Conservation (phyloP, 2,888 invertebrate species). For the Eudasyphora cyanicolor region DNA sequence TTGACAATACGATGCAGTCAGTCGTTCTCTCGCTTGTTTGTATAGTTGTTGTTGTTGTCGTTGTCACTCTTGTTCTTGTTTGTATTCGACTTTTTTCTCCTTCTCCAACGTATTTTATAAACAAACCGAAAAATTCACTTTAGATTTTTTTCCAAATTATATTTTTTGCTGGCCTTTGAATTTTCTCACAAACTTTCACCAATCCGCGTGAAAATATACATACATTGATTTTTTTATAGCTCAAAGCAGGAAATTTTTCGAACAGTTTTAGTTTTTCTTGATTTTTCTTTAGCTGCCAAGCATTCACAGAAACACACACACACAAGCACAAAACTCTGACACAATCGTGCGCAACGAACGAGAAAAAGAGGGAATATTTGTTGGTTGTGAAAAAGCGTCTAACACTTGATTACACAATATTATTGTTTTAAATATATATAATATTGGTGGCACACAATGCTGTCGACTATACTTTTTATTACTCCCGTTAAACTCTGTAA, state of each 20-base stretch:
- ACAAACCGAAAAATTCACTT: constrained; percentile 31
- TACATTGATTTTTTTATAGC: constrained; percentile 20
- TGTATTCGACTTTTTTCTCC: neutral
- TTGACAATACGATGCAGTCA: neutral
- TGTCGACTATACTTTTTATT: neutral
- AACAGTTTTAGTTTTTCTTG: constrained; percentile 33
- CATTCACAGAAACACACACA: constrained; percentile 40
- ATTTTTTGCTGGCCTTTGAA: too few species aligned
- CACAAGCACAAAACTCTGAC: constrained; percentile 7
- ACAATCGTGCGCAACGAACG: constrained; percentile 18
- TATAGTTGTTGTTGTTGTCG: neutral
- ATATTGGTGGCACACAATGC: neutral
- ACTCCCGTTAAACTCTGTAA: neutral
- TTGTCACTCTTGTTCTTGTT: neutral
- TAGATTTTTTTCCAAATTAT: constrained; percentile 2
- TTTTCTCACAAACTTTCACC: constrained; percentile 15
- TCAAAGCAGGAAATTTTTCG: neutral
- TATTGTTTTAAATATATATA: neutral
- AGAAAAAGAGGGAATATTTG: constrained; percentile 25
- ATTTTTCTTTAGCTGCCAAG: constrained; percentile 44
- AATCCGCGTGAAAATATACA: neutral
- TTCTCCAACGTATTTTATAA: constrained; percentile 13
- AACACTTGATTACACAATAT: constrained; percentile 20
- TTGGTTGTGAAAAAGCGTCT: neutral
- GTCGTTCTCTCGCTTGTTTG: neutral